Evolutionary conservation across 2,113 vertebrate genomes (phyloP).

Genomic region (Cottus gobio): DNA sequence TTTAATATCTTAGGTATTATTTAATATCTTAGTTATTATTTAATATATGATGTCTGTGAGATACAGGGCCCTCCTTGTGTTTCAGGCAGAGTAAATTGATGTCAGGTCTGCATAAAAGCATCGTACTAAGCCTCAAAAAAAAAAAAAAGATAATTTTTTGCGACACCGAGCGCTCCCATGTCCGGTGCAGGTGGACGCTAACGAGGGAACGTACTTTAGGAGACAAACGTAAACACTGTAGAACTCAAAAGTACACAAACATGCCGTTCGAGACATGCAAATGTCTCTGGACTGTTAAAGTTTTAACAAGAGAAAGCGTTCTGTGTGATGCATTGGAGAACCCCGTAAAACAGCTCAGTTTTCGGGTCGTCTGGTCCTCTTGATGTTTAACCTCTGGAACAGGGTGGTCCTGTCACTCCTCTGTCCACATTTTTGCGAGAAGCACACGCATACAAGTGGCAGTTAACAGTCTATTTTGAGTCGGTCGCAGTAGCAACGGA

Average conservation of each 20-base stretch:
- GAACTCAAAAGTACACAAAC: constrained; percentile 25
- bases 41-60: background rate
- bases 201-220: background rate
- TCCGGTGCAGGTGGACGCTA: constrained; percentile 46
- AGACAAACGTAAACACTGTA: constrained; percentile 54
- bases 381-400: constrained; percentile 50
- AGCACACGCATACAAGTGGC: constrained; percentile 34
- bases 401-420: constrained; percentile 62
- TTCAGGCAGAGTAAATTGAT: background rate
- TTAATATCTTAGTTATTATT: background rate
- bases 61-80: background rate
- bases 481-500: constrained; percentile 56
- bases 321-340: background rate
- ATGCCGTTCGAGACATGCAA: constrained; percentile 46
- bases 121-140: background rate
- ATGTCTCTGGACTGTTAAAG: constrained; percentile 30
- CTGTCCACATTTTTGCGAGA: constrained; percentile 49
- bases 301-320: constrained; percentile 49
- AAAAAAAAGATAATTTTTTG: constrained; percentile 25
- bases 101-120: background rate
- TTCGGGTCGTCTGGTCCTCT: constrained; percentile 29
- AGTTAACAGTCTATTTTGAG: constrained; percentile 74
- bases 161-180: constrained; percentile 34
- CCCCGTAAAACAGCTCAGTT: constrained; percentile 36
- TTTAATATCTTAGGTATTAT: background rate